A percentile compares a stretch with the other conserved stretches of the same genome.
Evolutionary conservation across 2,888 invertebrate species (phyloP).

Genomic region (Lepidochitona cinerea): DNA sequence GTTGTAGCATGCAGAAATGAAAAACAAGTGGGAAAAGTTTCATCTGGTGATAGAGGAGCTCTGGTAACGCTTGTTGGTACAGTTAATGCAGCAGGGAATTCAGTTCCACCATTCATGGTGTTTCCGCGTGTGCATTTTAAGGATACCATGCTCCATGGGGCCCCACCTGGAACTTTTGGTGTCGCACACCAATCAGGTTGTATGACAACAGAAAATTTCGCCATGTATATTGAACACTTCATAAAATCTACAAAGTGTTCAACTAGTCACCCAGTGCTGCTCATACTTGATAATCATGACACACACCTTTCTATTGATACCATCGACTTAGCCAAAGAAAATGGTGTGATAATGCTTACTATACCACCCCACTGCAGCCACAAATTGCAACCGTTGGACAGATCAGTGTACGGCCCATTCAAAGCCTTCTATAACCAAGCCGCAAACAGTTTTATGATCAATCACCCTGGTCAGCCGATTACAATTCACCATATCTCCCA

Average conservation of each 20-base stretch:
- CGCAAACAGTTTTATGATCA: constrained; percentile 8
- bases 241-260: not conserved
- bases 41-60: constrained; percentile 10
- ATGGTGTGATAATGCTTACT: constrained; percentile 16
- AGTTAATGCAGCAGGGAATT: constrained; percentile 13
- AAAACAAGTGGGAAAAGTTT: constrained; percentile 12
- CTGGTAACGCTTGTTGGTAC: constrained; percentile 11
- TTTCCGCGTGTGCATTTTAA: constrained; percentile 12
- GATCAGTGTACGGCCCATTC: constrained; percentile 22
- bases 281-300: constrained; percentile 13
- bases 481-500: constrained; percentile 13
- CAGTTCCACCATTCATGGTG: constrained; percentile 16
- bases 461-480: constrained; percentile 14
- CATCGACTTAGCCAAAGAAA: constrained; percentile 19
- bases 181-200: not conserved
- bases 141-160: not conserved
- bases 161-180: not conserved
- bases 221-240: not conserved
- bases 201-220: not conserved
- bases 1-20: not conserved
- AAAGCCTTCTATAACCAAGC: constrained; percentile 22
- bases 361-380: constrained; percentile 23
- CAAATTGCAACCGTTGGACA: constrained; percentile 24
- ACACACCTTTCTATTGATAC: constrained; percentile 14
- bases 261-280: not conserved